Evolutionary conservation across 2,113 vertebrate genomes (phyloP), one percentile per base, ranked within the genome.

Genomic region (Corapipo altera): DNA sequence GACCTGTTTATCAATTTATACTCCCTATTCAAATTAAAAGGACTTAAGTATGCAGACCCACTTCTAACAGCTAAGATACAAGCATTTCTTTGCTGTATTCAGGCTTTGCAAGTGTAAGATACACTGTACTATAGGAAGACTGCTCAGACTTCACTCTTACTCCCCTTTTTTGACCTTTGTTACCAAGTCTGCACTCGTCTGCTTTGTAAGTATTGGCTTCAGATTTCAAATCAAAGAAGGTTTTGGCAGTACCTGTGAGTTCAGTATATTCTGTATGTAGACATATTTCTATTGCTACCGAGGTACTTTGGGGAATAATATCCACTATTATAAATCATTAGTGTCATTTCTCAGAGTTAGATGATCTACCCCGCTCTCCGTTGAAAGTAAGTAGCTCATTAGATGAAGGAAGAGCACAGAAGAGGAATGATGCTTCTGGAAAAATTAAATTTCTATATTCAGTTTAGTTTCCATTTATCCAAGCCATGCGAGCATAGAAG

Each of bases 391-490:
- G 78, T 52, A 92, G 46, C 37, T 93, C 78, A 71, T 96, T 95
- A 94, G 52, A 79, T 24, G 27, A 75, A 95, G 80, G 89, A 97
- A 97, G 46, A 89, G 21, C 30, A 80, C 15, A 94, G 74, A 93
- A 92, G 21, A 88, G 37, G 85, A 92, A 51, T 27, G 0, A 64
- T 92, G n/a, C 95, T 82, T 89, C 83, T 85, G 92, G 95, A 95
- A 96, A 95, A 89, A 94, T 87, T 73, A 91, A 55, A 81, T 85
- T 92, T 97, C 95, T 94, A 89, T 93, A 94, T 89, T 71, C 89
- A 93, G 92, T 66, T 85, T 57, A 49, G 66, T 94, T 97, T 96
- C 89, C 61, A 94, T 95, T 84, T 93, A 48, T 93, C 92, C 46
- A 74, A 83, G 62, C 52, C 70, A 21, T 17, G 41, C 46, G 61